Percentiles rank a stretch among this genome's conserved stretches.
These are phyloP conservation scores for Macaca mulatta DNA, from an alignment of 2,113 vertebrate genomes.

Conservation along the genomic window DNA sequence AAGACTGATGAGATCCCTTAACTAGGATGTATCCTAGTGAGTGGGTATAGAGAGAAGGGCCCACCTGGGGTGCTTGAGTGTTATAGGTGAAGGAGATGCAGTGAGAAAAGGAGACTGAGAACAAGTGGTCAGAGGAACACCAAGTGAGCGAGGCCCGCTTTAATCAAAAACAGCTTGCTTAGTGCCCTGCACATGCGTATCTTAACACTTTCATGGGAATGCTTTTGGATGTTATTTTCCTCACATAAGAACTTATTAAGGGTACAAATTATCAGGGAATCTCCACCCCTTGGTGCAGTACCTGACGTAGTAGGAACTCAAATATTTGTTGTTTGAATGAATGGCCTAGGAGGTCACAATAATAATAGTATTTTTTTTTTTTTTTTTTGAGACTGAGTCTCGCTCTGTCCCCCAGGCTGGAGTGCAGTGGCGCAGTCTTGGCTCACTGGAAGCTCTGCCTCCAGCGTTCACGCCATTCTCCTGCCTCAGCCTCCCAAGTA, in stretches of 20 bases:
- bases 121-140: not conserved
- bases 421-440: too few relatives aligned
- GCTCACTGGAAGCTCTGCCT: too few relatives aligned
- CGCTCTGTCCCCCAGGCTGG: too few relatives aligned
- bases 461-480: too few relatives aligned
- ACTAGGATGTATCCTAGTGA: not conserved
- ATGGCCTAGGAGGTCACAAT: not conserved
- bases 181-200: accelerated
- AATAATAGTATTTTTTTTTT: too few relatives aligned
- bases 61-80: not conserved
- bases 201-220: accelerated
- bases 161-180: accelerated
- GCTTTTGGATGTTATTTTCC: not conserved
- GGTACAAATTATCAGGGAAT: not conserved
- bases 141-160: accelerated
- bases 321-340: not conserved
- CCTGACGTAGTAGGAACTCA: not conserved
- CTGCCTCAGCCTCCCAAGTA: too few relatives aligned
- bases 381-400: too few relatives aligned
- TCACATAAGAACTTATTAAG: not conserved
- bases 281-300: too few relatives aligned
- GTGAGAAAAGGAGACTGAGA: not conserved
- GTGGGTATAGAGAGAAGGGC: not conserved
- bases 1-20: not conserved
- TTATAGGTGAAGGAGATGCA: not conserved